Base-by-base conservation (phyloP, 2,888 invertebrate species). In the Xylocampa areola region DNA sequence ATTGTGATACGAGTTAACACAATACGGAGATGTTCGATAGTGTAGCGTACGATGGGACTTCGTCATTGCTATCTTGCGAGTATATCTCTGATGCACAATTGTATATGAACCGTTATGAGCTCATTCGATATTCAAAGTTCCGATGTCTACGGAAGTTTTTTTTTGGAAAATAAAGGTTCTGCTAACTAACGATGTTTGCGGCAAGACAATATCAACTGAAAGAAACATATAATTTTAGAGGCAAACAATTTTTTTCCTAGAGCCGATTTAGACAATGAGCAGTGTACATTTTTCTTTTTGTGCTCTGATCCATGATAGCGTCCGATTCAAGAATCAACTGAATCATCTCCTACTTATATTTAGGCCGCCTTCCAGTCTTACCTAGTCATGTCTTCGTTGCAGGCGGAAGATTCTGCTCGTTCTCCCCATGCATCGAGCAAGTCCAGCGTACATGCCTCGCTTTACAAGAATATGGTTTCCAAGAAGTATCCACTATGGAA, bases 391-490 rank as follows among this genome's bases (percentile, higher is more conserved):
- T 21, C 4, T 45, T 32, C 30, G 36, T 61, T 53, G 3, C 93
- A 96, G 99, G 99, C 76, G 99, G 99, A 2, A 95, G 99, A 75
- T 95, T 99, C 70, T 99, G 99, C 87, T 98, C 98, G 0, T 99
- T 99, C 92, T 99, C 99, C 0, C 99, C 99, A 0, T 99, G 99
- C 90, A 99, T 99, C 71, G 99, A 99, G 90, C 99, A 99, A 95
- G 99, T 99, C 0, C 99, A 99, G 90, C 96, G 96, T 63, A 98
- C 98, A 6, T 98, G 97, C 84, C 87, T 95, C 30, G 95, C 95
- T 17, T 94, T 99, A 23, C 91, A 95, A 48, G 94, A 96, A 29
- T 86, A 95, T 35, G 97, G 98, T 4, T 99, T 99, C 87, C 95
- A 96, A 52, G 98, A 98, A 76, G 94, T 99, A 48, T 95, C 95